Conservation (phyloP, 2,797 vertebrate genomes). For the Octomys mimax region DNA sequence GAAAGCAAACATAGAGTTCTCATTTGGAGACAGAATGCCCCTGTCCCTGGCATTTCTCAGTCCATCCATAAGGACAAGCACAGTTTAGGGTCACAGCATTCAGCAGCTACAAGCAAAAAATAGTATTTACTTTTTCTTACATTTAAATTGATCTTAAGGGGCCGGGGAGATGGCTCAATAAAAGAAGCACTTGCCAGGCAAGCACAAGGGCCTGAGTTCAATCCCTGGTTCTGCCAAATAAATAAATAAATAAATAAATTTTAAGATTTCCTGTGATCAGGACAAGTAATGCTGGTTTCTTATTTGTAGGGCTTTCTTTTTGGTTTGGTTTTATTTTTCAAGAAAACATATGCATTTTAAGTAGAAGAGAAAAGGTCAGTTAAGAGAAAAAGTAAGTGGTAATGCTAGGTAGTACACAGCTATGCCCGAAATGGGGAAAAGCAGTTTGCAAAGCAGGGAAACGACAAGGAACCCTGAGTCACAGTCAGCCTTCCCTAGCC, state of each 20-base stretch:
- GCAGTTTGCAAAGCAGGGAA: background rate
- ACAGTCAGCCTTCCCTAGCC: background rate
- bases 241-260: background rate
- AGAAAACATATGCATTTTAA: background rate
- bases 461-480: background rate
- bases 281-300: background rate
- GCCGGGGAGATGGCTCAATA: too few relatives aligned
- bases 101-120: background rate
- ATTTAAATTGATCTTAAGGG: constrained; percentile 4
- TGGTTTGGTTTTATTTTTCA: background rate
- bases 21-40: background rate
- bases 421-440: background rate
- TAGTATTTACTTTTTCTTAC: background rate
- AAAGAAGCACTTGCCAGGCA: too few relatives aligned
- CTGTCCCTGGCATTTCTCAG: background rate
- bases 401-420: background rate
- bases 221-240: too few relatives aligned
- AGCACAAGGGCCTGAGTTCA: too few relatives aligned
- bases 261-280: constrained; percentile 14
- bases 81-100: background rate
- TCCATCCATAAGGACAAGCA: background rate
- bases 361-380: background rate
- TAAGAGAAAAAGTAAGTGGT: background rate
- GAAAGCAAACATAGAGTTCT: background rate
- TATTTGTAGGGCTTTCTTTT: background rate